These are phyloP conservation scores for Lucifuga dentata DNA, from an alignment of 2,113 vertebrate species.

Conservation along the genomic window DNA sequence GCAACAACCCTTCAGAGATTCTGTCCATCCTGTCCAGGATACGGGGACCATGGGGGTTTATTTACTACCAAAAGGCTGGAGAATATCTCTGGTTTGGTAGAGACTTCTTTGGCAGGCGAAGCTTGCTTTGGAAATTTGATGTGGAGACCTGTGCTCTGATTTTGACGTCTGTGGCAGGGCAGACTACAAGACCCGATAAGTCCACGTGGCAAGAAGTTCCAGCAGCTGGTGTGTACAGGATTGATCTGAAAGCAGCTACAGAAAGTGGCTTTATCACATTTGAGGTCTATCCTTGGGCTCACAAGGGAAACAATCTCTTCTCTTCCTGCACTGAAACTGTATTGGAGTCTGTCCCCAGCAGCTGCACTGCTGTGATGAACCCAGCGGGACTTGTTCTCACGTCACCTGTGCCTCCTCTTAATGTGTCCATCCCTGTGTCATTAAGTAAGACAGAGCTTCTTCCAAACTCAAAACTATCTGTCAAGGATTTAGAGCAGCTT, in stretches of 20 bases:
- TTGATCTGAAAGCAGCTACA: slow-evolving; percentile 83
- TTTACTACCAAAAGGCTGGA: slow-evolving; percentile 88
- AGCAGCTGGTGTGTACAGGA: slow-evolving; percentile 88
- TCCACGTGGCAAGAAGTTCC: slow-evolving; percentile 90
- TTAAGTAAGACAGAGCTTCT: background rate
- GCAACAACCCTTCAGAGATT: slow-evolving; percentile 80
- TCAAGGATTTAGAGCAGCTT: slow-evolving; percentile 78
- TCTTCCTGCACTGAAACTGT: slow-evolving; percentile 21
- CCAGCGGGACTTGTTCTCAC: slow-evolving; percentile 73
- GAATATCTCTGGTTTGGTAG: slow-evolving; percentile 94
- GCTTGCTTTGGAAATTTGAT: slow-evolving; percentile 90
- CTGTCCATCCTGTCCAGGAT: slow-evolving; percentile 84
- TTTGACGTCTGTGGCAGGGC: slow-evolving; percentile 86
- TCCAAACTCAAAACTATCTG: slow-evolving; percentile 19
- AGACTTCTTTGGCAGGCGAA: slow-evolving; percentile 94
- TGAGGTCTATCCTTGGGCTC: slow-evolving; percentile 87
- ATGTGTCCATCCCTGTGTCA: slow-evolving; percentile 70
- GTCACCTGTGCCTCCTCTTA: slow-evolving; percentile 85
- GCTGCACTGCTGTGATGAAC: slow-evolving; percentile 71
- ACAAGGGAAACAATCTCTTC: slow-evolving; percentile 27
- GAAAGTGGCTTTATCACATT: slow-evolving; percentile 73
- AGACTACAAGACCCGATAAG: slow-evolving; percentile 10
- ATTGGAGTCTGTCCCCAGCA: slow-evolving; percentile 72
- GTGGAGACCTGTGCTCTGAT: slow-evolving; percentile 61
- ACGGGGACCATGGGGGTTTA: slow-evolving; percentile 91